Conservation (phyloP, 92 coral and sea anemone genomes). For the Meandrina meandrites region DNA sequence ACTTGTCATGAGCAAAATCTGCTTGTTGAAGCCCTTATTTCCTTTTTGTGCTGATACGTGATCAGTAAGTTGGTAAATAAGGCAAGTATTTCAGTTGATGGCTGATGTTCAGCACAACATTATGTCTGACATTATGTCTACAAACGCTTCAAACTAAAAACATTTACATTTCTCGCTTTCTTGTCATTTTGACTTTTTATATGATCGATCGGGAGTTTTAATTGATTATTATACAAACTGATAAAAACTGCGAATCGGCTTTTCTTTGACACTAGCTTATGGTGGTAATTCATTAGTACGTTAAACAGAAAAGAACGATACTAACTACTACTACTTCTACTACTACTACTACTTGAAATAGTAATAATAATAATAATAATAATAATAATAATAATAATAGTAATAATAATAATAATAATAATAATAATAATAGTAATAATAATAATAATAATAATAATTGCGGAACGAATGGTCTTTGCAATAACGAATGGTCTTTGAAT, state of each 20-base stretch:
- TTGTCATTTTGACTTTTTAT: background rate
- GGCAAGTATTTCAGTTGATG: background rate
- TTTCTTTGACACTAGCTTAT: background rate
- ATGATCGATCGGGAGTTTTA: background rate
- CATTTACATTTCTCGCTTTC: background rate
- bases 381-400: too few species aligned
- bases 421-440: too few species aligned
- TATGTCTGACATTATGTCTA: background rate
- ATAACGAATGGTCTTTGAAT: too few species aligned
- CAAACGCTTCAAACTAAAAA: background rate
- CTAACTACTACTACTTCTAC: too few species aligned
- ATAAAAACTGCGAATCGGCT: background rate
- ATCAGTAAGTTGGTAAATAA: background rate
- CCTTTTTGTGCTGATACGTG: background rate
- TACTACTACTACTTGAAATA: too few species aligned
- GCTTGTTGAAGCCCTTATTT: background rate
- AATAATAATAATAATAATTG: too few species aligned
- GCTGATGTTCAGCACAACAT: background rate
- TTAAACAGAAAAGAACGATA: too few species aligned
- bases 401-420: too few species aligned
- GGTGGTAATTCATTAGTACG: too few species aligned
- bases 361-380: too few species aligned
- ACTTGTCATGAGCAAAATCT: background rate
- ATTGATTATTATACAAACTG: background rate
- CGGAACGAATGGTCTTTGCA: too few species aligned